Evolutionary conservation across 2,113 vertebrate genomes (phyloP).

Genomic region (Odontophorus gujanensis): DNA sequence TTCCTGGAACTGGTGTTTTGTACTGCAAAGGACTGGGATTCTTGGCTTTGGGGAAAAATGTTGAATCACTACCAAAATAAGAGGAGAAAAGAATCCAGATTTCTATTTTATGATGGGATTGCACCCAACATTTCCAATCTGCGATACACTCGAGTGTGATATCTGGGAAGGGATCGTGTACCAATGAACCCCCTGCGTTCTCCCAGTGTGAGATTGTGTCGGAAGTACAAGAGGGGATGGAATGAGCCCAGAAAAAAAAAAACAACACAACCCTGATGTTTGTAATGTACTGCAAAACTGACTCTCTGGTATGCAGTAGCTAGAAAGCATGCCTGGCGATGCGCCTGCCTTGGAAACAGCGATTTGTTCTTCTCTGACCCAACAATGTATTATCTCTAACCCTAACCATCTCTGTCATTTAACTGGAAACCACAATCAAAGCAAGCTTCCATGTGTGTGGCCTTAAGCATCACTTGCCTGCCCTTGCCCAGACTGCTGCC

Average conservation of each 20-base stretch:
- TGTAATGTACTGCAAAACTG: neutral
- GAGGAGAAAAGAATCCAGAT: fast-evolving
- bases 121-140: neutral
- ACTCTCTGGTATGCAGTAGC: constrained; percentile 30
- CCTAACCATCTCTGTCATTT: constrained; percentile 34
- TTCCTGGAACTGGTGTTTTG: neutral
- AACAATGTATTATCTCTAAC: constrained; percentile 57
- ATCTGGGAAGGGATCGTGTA: constrained; percentile 5
- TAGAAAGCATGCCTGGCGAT: constrained; percentile 38
- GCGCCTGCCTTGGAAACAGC: constrained; percentile 45
- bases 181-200: constrained; percentile 16
- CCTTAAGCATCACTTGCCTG: fast-evolving
- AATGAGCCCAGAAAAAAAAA: neutral
- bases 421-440: constrained; percentile 51
- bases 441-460: neutral
- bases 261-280: neutral
- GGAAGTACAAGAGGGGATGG: neutral
- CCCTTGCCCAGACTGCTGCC: neutral
- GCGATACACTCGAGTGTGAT: neutral
- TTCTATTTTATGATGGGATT: neutral
- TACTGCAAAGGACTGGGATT: neutral
- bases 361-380: constrained; percentile 47
- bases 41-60: neutral
- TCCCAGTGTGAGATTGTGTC: neutral
- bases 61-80: neutral